Conservation (phyloP, 2,113 vertebrate species). For the Anguilla rostrata region DNA sequence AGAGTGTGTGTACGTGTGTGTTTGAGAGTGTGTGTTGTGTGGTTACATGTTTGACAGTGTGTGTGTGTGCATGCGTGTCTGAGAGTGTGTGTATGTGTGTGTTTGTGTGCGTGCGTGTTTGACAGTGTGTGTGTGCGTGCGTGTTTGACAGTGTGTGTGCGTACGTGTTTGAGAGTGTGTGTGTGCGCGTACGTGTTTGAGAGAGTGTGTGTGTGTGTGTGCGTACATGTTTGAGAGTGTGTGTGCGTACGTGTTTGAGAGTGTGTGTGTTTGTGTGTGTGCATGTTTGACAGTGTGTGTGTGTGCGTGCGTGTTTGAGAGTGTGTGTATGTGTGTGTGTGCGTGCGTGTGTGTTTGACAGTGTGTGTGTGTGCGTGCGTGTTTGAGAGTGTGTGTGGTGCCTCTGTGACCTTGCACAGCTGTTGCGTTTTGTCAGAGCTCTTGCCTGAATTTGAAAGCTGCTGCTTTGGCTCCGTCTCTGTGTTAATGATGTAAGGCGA, state of each 20-base stretch:
- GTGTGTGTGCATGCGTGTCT: no score
- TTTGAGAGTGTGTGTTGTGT: no score
- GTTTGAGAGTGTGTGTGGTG: constrained; percentile 14
- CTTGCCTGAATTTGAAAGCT: constrained; percentile 19
- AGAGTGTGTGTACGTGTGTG: no score
- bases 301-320: constrained; percentile 18
- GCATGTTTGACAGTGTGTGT: constrained; percentile 1
- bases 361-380: background rate
- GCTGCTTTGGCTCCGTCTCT: constrained; percentile 11
- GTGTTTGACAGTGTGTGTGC: constrained; percentile 2
- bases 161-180: constrained; percentile 20
- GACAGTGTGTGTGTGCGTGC: no score
- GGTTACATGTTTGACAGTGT: no score
- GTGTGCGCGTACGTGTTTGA: constrained; percentile 12
- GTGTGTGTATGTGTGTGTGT: constrained; percentile 20
- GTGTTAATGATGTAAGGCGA: constrained; percentile 8
- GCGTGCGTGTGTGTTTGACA: background rate
- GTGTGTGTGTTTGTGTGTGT: constrained; percentile 6
- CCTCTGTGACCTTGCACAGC: constrained; percentile 59
- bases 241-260: background rate
- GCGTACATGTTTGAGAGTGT: constrained; percentile 6
- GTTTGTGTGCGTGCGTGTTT: no score
- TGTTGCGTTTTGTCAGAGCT: constrained; percentile 57
- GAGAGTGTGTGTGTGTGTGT: constrained; percentile 10
- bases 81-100: no score